phyloP scores from a whole-genome alignment of 2,888 invertebrate genomes.

The Horisme vitalbata region DNA sequence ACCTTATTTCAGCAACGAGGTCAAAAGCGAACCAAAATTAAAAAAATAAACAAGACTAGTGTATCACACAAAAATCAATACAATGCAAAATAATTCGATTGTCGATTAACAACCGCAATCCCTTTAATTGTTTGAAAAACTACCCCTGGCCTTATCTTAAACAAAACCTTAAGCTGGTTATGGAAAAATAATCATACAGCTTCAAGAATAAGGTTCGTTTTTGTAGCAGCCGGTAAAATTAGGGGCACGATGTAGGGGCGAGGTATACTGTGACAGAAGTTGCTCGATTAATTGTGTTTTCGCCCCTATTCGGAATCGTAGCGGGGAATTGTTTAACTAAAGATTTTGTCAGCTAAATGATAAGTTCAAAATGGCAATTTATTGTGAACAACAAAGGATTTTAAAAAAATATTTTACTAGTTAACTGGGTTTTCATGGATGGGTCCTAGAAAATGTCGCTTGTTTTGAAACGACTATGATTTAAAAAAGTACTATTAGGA shows the following conservation, averaged over 20 bases:
- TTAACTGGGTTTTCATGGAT: too few species aligned
- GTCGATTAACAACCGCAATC: conserved; percentile 67
- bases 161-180: background rate
- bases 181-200: background rate
- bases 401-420: background rate
- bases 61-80: conserved; percentile 46
- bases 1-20: too few species aligned
- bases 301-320: conserved; percentile 63
- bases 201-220: conserved; percentile 4
- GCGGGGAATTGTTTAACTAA: conserved; percentile 51
- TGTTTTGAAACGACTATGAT: too few species aligned
- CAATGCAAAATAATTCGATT: conserved; percentile 60
- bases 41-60: too few species aligned
- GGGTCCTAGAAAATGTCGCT: too few species aligned
- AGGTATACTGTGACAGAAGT: conserved; percentile 64
- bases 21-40: too few species aligned
- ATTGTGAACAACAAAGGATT: too few species aligned
- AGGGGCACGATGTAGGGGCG: conserved; percentile 51
- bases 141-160: conserved; percentile 54
- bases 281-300: conserved; percentile 73
- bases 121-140: conserved; percentile 73
- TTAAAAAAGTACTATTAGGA: too few species aligned
- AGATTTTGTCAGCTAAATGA: conserved; percentile 56
- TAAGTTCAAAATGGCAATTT: too few species aligned
- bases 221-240: conserved; percentile 37